phyloP scores from a whole-genome alignment of 2,113 vertebrate genomes.

The Papio anubis region DNA sequence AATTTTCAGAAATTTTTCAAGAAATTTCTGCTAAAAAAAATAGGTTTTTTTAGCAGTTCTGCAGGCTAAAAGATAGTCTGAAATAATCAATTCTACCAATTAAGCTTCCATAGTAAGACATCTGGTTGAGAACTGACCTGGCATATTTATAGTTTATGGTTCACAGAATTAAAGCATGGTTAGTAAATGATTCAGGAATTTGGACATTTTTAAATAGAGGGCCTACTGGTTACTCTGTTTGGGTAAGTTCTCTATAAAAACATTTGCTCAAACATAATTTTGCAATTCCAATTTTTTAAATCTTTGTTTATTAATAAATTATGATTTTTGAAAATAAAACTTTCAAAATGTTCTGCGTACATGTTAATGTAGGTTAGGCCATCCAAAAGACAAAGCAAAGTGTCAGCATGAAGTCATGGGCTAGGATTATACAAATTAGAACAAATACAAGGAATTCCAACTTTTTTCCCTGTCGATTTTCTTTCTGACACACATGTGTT shows the following conservation, averaged over 20 bases:
- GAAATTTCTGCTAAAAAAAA: no score
- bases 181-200: conserved; percentile 10
- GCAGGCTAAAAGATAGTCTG: neutral
- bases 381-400: conserved; percentile 77
- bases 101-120: conserved; percentile 4
- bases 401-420: conserved; percentile 72
- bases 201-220: conserved; percentile 27
- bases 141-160: conserved; percentile 10
- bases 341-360: conserved; percentile 69
- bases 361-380: conserved; percentile 62
- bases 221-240: neutral
- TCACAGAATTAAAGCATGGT: neutral
- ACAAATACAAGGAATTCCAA: conserved; percentile 27
- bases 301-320: conserved; percentile 77
- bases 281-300: neutral
- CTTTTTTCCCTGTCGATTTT: neutral
- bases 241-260: neutral
- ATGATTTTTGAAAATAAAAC: conserved; percentile 73
- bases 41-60: conserved; percentile 8
- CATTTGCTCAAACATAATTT: neutral
- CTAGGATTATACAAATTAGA: conserved; percentile 70
- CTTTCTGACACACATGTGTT: neutral
- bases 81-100: conserved; percentile 58
- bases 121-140: conserved; percentile 38
- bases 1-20: no score